phyloP scores from a whole-genome alignment of 2,113 vertebrate genomes.

The Neolamprologus longior region DNA sequence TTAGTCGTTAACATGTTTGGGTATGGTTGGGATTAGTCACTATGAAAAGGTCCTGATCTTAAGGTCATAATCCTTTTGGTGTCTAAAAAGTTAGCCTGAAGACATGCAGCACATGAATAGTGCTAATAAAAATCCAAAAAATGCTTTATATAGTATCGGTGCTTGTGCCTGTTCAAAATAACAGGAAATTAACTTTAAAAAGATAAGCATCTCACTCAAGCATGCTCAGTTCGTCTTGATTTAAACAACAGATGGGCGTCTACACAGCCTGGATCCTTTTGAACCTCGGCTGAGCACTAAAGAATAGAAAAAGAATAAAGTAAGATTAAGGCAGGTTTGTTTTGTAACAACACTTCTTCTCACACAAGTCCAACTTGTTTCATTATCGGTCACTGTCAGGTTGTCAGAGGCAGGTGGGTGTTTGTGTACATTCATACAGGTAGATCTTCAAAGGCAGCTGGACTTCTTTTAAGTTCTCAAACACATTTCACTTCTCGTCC shows the following conservation, averaged over 20 bases:
- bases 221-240: not conserved
- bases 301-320: not conserved
- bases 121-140: not conserved
- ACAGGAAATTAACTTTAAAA: not conserved
- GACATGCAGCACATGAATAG: too few species aligned
- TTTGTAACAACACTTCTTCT: not conserved
- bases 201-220: not conserved
- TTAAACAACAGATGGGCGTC: fast-evolving
- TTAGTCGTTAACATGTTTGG: fast-evolving
- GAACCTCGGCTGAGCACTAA: fast-evolving
- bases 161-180: not conserved
- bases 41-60: not conserved
- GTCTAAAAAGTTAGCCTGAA: not conserved
- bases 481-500: not conserved
- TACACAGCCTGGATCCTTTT: fast-evolving
- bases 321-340: not conserved
- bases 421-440: not conserved
- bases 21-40: not conserved
- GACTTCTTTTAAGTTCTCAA: not conserved
- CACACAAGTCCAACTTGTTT: not conserved
- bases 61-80: not conserved
- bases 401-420: not conserved
- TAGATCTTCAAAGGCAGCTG: not conserved
- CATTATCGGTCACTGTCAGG: fast-evolving
- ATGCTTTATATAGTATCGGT: fast-evolving